Base-by-base conservation (phyloP, 2,113 vertebrate genomes). In the Gadus macrocephalus region DNA sequence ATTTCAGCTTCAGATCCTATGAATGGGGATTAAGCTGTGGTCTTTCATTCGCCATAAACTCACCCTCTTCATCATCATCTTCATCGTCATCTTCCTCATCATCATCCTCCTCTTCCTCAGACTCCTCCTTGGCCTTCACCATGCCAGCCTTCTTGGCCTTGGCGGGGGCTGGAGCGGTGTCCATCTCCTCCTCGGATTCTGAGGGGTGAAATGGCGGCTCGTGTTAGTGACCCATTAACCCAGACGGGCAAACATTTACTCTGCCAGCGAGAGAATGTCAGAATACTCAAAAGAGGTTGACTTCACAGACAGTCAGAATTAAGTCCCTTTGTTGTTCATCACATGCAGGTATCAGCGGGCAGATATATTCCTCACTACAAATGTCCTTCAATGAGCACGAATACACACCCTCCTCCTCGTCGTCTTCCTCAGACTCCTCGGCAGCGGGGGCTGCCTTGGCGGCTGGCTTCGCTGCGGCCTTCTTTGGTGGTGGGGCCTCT, bases 141-240 rank as follows among this genome's bases (percentile, higher is more conserved):
- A 91, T 89, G 62, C 92, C 88, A 8, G 92, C 78, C 78, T 97
- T 98, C 83, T 97, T 98, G 35, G 91, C 91, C 19, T 93, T 95
- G 5, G 89, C 67, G 49, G 82, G 91, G 15, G 87, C 84, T 70
- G 93, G 93, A 4, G 93, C 74, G 0, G 88, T 93, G 62, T 97
- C 96, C 96, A 98, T 97, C 78, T 96, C 95, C 42, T 97, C 91
- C 59, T 97, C 97, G 14, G 95, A 97, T 2, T 95, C 94, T 97
- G 63, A 59, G 76, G 90, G 62, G 0, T 20, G n/a, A 78, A 1
- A 67, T 14, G 62, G 63, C 15, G 15, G 9, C 12, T 6, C 19
- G 5, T 3, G 55, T 58, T 58, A 58, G 16, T 49, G 1, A 49
- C 12, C 42, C 42, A 49, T 49, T 49, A 0, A 19, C 0, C 42